phyloP scores from a whole-genome alignment of 2,888 invertebrate species.

The Caenorhabditis drosophilae region DNA sequence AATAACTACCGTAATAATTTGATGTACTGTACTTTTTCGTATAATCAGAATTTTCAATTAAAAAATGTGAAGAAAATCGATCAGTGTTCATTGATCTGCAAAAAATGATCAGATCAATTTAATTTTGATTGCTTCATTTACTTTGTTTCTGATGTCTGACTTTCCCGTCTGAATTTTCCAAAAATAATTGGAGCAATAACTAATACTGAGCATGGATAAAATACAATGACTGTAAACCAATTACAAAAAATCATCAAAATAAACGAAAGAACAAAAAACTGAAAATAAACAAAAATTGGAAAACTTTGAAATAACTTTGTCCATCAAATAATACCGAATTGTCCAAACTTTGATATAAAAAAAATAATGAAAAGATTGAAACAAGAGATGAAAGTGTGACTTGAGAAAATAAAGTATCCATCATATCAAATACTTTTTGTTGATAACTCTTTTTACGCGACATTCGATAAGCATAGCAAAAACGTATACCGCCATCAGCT shows the following conservation, averaged over 20 bases:
- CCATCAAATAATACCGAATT: too few relatives aligned
- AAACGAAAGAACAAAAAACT: conserved; percentile 3
- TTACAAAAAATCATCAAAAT: conserved; percentile 13
- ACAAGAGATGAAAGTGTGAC: conserved; percentile 24
- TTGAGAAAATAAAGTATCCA: conserved; percentile 28
- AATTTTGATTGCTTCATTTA: background rate
- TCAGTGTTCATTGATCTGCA: conserved; percentile 24
- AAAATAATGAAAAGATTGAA: too few relatives aligned
- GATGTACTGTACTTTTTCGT: conserved; percentile 25
- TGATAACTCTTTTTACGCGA: conserved; percentile 25
- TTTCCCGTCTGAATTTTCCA: conserved; percentile 9
- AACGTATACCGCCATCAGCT: conserved; percentile 28
- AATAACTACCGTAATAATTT: conserved; percentile 19
- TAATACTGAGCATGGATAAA: conserved; percentile 20
- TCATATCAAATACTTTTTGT: conserved; percentile 25
- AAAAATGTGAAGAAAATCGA: conserved; percentile 28
- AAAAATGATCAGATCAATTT: background rate
- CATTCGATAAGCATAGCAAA: conserved; percentile 21
- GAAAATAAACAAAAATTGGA: too few relatives aligned
- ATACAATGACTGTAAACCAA: conserved; percentile 28
- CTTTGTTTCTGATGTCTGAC: conserved; percentile 25
- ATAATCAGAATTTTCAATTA: conserved; percentile 29
- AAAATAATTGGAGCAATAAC: conserved; percentile 15
- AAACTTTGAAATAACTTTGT: too few relatives aligned
- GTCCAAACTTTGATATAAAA: too few relatives aligned